Base-by-base conservation (phyloP, 2,888 invertebrate species). In the Gortyna flavago region DNA sequence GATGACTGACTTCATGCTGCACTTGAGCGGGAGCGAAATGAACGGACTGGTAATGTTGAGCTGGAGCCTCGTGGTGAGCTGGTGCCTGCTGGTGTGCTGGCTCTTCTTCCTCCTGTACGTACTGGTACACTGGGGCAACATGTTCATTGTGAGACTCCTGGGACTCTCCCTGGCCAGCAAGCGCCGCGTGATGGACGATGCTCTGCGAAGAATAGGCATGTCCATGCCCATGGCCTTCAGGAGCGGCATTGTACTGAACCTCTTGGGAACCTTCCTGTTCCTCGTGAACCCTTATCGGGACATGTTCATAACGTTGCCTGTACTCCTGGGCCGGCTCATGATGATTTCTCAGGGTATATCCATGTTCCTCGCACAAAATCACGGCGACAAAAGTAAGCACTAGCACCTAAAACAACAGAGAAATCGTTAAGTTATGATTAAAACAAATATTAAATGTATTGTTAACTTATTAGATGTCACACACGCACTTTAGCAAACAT, bases 401-500 rank as follows among this genome's bases (percentile, higher is more conserved):
- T 80, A 94, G 80, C 82, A 95, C 90, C 96, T 96, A 93, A 71
- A 94, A 94, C 78, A 80, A 68, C 59, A 75, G 79, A 75, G 84
- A 79, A 72, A 35, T 7, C 0, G 62, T 76, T 64, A 64, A 57
- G 5, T 66, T 38, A 38, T 59, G 18, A 66, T 69, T n/a, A 77
- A 70, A 81, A 29, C 73, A 65, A 80, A 76, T 75, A 76, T 29
- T 9, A 64, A 78, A 84, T 73, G 59, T 85, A 81, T 72, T 76
- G 54, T 72, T 72, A 76, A 83, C 78, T 67, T 64, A 72, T 81
- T 78, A 69, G 83, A 66, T 77, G 78, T 65, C 72, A 80, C 74
- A 81, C 88, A 93, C 96, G 85, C 90, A 96, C 96, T 95, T 95
- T 96, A 87, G 94, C 91, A 88, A 95, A 90, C 96, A 96, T 96